Evolutionary conservation across 2,888 invertebrate genomes (phyloP), one percentile per base, ranked within the genome.

Genomic region (Aromia moschata): DNA sequence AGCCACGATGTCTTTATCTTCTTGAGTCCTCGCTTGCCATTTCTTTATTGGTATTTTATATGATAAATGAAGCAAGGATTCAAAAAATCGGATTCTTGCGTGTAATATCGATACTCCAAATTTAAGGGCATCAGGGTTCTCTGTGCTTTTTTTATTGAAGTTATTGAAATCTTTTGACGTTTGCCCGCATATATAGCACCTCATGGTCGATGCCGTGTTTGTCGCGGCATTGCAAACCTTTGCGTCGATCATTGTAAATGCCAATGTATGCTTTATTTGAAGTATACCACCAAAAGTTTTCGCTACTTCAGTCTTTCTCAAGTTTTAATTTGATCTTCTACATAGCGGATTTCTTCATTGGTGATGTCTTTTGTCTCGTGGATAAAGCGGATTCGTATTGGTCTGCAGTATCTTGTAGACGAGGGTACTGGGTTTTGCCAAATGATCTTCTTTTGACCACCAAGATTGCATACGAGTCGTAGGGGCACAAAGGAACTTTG

Each of bases 401-500:
- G 71, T 14, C 43, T 58, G 55, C 72, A 74, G 52, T 58, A 74
- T 40, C 71, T 20, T 3, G 70, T 58, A 12, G 70, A 73, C 5
- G 72, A 73, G 16, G 72, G 71, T 11, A 58, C 59, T 20, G 71
- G 70, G 56, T 74, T 75, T 52, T 74, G 62, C 70, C 71, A 73
- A 41, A 74, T n/a, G n/a, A n/a, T n/a, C n/a, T n/a, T n/a, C n/a
- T n/a, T n/a, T n/a, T n/a, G n/a, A n/a, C 58, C 45, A 14, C 44
- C 38, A 14, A 33, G 58, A 20, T n/a, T n/a, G n/a, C n/a, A n/a
- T n/a, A 49, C 2, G 11, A n/a, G 11, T 18, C 11, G 15, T 1
- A 16, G 15, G 3, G 7, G 25, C 7, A 25, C 25, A 5, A 25
- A 7, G 3, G 25, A 25, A 5, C 4, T 5, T 7, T 25, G 25